Percentiles rank a stretch among this genome's conserved stretches.
Conservation (phyloP, 2,888 invertebrate genomes). For the Tetropium fuscum region DNA sequence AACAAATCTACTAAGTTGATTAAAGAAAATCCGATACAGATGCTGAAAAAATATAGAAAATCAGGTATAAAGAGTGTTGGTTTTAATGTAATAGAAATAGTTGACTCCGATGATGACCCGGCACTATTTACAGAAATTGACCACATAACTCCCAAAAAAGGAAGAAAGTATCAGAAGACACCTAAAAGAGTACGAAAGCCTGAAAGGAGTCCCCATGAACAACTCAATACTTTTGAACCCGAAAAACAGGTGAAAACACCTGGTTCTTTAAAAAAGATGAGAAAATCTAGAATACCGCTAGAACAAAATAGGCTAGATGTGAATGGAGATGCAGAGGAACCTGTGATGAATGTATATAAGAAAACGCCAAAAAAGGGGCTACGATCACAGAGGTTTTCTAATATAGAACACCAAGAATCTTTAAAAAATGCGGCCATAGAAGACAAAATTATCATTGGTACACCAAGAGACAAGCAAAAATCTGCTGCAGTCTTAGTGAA, state of each 20-base stretch:
- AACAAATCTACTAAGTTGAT: neutral
- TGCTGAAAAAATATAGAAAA: neutral
- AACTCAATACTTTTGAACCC: too few relatives aligned
- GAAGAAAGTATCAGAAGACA: neutral
- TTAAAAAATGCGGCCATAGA: too few relatives aligned
- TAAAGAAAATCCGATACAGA: constrained; percentile 1
- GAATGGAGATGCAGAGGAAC: neutral
- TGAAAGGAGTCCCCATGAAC: neutral
- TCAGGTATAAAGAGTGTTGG: constrained; percentile 17
- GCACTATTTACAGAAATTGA: constrained; percentile 3
- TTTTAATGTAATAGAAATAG: constrained; percentile 18
- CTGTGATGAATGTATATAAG: neutral
- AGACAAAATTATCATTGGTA: too few relatives aligned
- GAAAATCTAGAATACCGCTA: too few relatives aligned
- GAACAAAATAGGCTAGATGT: too few relatives aligned
- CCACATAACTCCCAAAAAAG: constrained; percentile 4
- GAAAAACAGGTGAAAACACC: too few relatives aligned
- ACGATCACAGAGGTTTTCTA: neutral
- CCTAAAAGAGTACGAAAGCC: neutral
- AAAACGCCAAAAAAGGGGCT: constrained; percentile 6
- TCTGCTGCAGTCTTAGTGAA: too few relatives aligned
- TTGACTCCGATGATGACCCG: constrained; percentile 24
- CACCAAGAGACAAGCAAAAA: too few relatives aligned
- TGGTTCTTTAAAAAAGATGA: too few relatives aligned
- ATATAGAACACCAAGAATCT: too few relatives aligned